These are phyloP conservation scores for Perodicticus potto DNA, from an alignment of 2,797 vertebrate genomes.

Conservation along the genomic window DNA sequence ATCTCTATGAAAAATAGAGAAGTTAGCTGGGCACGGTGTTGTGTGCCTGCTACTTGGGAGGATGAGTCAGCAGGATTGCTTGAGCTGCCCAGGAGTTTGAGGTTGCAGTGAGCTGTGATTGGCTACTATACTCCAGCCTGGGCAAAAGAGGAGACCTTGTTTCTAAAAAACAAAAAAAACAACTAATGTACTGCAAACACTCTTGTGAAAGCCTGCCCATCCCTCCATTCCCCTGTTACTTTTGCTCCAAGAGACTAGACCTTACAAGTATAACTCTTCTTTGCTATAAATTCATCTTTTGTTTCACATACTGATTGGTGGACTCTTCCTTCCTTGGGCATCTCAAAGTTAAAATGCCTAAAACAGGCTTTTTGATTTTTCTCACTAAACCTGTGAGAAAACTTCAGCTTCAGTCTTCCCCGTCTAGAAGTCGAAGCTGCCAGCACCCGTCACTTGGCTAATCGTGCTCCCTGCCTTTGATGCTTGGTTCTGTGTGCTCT, in stretches of 20 bases:
- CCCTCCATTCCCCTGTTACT: neutral
- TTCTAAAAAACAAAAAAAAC: neutral
- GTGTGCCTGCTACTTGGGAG: neutral
- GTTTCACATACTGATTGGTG: neutral
- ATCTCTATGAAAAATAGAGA: neutral
- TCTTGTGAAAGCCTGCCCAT: neutral
- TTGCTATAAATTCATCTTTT: neutral
- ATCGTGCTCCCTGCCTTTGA: neutral
- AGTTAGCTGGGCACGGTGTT: neutral
- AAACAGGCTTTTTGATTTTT: neutral
- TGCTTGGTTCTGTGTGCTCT: neutral
- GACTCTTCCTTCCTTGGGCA: neutral
- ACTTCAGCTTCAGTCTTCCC: neutral
- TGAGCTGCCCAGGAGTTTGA: neutral
- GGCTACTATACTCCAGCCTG: neutral
- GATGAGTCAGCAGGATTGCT: neutral
- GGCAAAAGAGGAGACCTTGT: neutral
- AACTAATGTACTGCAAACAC: neutral
- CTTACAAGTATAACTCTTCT: neutral
- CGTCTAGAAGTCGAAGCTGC: neutral
- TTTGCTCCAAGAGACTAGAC: neutral
- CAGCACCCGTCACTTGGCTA: neutral
- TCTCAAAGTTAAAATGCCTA: neutral
- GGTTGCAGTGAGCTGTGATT: neutral
- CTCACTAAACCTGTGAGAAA: neutral